Percentiles rank a stretch among this genome's conserved stretches.
Evolutionary conservation across 2,888 invertebrate genomes (phyloP).

Genomic region (Morpho achilles): DNA sequence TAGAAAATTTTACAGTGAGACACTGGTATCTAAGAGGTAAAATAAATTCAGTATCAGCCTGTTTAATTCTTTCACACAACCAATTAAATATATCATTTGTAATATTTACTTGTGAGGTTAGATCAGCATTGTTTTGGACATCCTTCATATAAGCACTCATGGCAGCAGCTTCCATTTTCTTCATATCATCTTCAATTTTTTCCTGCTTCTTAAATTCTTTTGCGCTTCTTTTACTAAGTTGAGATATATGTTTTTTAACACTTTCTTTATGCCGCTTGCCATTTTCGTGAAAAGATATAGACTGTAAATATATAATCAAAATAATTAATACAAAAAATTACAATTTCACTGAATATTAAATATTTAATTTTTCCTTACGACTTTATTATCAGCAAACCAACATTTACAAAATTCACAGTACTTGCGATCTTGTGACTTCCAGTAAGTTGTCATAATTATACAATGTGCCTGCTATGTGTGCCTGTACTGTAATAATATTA

Average conservation of each 20-base stretch:
- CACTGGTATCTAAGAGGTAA: too few relatives aligned
- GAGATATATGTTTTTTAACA: conserved; percentile 91
- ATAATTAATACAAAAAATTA: neutral
- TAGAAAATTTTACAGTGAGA: too few relatives aligned
- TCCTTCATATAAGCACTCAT: conserved; percentile 93
- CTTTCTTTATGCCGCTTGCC: conserved; percentile 95
- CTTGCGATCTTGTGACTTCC: conserved; percentile 97
- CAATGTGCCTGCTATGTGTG: too few relatives aligned
- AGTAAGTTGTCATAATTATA: conserved; percentile 90
- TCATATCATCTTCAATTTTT: conserved; percentile 88
- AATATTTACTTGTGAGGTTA: conserved; percentile 76
- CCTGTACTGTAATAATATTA: neutral
- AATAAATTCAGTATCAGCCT: too few relatives aligned
- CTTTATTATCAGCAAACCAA: conserved; percentile 98
- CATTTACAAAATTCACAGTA: conserved; percentile 99
- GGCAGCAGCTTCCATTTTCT: conserved; percentile 94
- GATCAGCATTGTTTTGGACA: conserved; percentile 83
- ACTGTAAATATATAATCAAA: conserved; percentile 75
- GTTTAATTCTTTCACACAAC: neutral
- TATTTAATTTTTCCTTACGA: conserved; percentile 74
- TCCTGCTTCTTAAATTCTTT: conserved; percentile 88
- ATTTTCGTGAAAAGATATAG: conserved; percentile 95
- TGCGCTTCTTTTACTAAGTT: conserved; percentile 90
- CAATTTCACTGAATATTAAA: too few relatives aligned
- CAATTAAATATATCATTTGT: neutral